Evolutionary conservation across 2,113 vertebrate species (phyloP).

Genomic region (Oceanites oceanicus): DNA sequence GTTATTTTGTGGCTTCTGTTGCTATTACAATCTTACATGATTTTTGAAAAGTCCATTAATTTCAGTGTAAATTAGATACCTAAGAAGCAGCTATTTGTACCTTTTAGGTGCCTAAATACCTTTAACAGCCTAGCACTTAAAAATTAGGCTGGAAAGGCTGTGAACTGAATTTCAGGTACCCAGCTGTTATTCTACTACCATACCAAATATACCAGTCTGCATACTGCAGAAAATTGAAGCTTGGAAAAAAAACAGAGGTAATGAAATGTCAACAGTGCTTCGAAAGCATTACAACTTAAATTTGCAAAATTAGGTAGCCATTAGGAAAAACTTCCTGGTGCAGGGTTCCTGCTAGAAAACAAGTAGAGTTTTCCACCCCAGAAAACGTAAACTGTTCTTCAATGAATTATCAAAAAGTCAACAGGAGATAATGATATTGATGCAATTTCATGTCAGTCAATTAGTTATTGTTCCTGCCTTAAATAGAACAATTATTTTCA

Average conservation of each 20-base stretch:
- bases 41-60: neutral
- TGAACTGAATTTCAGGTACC: neutral
- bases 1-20: neutral
- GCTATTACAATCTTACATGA: neutral
- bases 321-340: neutral
- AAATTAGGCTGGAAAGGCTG: neutral
- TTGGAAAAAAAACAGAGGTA: neutral
- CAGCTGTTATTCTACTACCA: neutral
- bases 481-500: constrained; percentile 33
- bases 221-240: neutral
- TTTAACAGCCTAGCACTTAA: neutral
- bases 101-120: neutral
- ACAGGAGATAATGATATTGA: constrained; percentile 31
- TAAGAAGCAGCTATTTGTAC: neutral
- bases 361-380: neutral
- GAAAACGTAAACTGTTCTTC: constrained; percentile 17
- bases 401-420: constrained; percentile 17
- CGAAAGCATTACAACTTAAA: neutral
- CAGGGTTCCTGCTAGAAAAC: neutral
- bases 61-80: neutral
- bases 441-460: constrained; percentile 16
- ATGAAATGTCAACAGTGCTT: neutral
- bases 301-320: neutral
- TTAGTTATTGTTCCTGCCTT: constrained; percentile 23
- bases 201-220: neutral